Conservation (phyloP, 2,797 vertebrate species). For the Parauchenoglanis ngamensis region DNA sequence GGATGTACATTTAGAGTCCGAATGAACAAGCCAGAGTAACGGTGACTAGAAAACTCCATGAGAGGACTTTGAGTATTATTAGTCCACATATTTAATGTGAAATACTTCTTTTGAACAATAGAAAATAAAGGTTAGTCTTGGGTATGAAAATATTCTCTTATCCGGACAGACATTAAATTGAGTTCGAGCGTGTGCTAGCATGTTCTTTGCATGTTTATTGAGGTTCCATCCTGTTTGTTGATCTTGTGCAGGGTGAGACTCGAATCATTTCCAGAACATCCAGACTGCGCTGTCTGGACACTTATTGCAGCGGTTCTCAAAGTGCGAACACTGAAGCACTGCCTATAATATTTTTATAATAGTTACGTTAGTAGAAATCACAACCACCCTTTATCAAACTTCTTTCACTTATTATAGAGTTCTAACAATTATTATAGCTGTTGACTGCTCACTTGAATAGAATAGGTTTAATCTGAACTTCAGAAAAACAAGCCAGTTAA, state of each 20-base stretch:
- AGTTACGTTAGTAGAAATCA: background rate
- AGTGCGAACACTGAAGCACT: background rate
- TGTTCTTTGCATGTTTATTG: background rate
- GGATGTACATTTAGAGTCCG: background rate
- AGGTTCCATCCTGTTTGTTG: background rate
- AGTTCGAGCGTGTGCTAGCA: background rate
- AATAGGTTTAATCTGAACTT: background rate
- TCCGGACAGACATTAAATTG: background rate
- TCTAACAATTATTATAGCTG: background rate
- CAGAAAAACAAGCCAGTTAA: background rate
- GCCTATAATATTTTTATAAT: background rate
- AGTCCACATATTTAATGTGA: background rate
- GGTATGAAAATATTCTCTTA: background rate
- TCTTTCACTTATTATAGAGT: background rate
- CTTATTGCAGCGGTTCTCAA: background rate
- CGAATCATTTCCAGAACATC: background rate
- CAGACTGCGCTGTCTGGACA: background rate
- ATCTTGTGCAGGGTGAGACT: background rate
- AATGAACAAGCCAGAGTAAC: background rate
- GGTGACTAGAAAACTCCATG: background rate
- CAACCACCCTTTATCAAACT: background rate
- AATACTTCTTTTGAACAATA: background rate
- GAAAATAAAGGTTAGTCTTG: background rate
- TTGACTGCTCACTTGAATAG: background rate
- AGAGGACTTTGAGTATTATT: background rate